phyloP scores from a whole-genome alignment of 2,888 invertebrate genomes.

The Pseudoips prasinana region DNA sequence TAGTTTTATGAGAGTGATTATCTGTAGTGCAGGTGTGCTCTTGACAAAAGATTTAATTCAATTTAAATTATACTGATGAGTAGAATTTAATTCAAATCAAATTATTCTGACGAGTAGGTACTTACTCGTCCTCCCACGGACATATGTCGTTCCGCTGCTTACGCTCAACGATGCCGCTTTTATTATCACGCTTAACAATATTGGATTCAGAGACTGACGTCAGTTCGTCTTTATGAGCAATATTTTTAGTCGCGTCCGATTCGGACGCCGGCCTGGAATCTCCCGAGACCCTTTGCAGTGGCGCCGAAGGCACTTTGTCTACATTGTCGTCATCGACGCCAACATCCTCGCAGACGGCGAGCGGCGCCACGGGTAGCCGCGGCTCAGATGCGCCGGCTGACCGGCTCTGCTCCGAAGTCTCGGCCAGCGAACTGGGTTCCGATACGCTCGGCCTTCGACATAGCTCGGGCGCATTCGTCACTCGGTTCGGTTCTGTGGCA shows the following conservation, averaged over 20 bases:
- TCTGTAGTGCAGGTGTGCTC: too few species aligned
- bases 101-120: conserved; percentile 48
- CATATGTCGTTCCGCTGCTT: conserved; percentile 91
- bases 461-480: conserved; percentile 7
- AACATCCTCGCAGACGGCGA: conserved; percentile 86
- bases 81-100: too few species aligned
- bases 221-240: conserved; percentile 69
- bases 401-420: too few species aligned
- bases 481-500: conserved; percentile 13
- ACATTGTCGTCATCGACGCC: conserved; percentile 85
- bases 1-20: too few species aligned
- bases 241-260: conserved; percentile 57
- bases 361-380: conserved; percentile 80
- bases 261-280: conserved; percentile 55
- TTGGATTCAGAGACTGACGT: conserved; percentile 68
- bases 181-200: conserved; percentile 72
- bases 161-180: conserved; percentile 59
- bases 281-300: conserved; percentile 51
- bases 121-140: conserved; percentile 98
- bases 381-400: conserved; percentile 8
- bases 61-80: too few species aligned
- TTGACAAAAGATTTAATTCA: too few species aligned
- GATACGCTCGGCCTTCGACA: neutral
- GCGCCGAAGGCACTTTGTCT: conserved; percentile 78
- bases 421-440: conserved; percentile 2